Base-by-base conservation (phyloP, 2,888 invertebrate species). In the Spatulosminthurus flaviceps region DNA sequence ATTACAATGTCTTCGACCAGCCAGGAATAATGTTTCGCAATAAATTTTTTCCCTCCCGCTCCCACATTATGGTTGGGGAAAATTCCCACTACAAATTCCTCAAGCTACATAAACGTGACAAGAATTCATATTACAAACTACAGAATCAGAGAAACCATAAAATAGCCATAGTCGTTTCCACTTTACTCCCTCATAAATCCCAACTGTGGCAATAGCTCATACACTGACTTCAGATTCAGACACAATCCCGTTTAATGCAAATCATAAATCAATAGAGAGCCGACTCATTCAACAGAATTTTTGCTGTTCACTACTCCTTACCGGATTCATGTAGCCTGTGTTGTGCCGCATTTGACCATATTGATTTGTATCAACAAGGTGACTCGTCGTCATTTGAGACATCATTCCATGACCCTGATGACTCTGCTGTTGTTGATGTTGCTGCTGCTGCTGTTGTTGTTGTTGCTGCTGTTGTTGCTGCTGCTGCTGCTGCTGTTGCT, bases 401-500 rank as follows among this genome's bases (percentile, higher is more conserved):
- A 82, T 82, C 84, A 83, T 83, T 66, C 67, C 77, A 64, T 72
- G 67, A 77, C 67, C 67, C 42, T 78, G 80, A 76, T 81, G 83
- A 77, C 81, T 82, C 60, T 78, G 77, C 73, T 79, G 78, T 70
- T 81, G 83, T 42, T 77, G 83, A 7, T 69, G 77, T 51, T 81
- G 83, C 78, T 82, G 83, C 72, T 82, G 83, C 77, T 83, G 83
- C 19, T 81, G 79, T 66, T 75, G 81, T 34, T 80, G 82, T 66
- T 80, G 81, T 84, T 86, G 86, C 83, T 86, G 85, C 83, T 81
- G 83, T 77, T 81, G 83, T 74, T 81, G 82, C 77, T 83, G 83
- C 19, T 81, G 78, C 19, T 81, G 79, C 61, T 75, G 81, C 60
- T 80, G 81, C 84, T 86, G 86, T 83, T 86, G 85, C 82, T 89